A percentile compares a stretch with the other conserved stretches of the same genome.
Evolutionary conservation across 2,888 invertebrate species (phyloP).

Genomic region (Torymus tubicola): DNA sequence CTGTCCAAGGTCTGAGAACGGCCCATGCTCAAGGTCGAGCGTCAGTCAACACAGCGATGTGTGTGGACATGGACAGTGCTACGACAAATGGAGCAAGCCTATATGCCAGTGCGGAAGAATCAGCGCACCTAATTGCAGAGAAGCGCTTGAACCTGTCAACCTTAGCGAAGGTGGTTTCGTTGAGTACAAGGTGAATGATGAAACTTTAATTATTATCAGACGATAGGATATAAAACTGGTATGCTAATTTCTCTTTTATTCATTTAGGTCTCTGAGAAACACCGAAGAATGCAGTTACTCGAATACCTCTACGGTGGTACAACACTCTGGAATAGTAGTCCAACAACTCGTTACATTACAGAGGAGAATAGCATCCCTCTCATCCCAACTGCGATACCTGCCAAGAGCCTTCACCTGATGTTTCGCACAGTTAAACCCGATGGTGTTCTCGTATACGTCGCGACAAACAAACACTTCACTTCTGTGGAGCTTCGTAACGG

Average conservation of each 20-base stretch:
- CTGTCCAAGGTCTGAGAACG: constrained; percentile 85
- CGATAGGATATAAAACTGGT: background rate
- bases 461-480: constrained; percentile 92
- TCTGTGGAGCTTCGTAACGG: constrained; percentile 87
- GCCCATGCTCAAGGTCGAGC: constrained; percentile 78
- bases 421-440: constrained; percentile 88
- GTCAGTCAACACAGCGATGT: constrained; percentile 72
- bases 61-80: constrained; percentile 85
- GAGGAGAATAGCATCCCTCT: constrained; percentile 63
- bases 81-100: constrained; percentile 90
- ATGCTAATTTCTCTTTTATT: background rate
- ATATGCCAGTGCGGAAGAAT: constrained; percentile 85
- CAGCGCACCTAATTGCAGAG: constrained; percentile 87
- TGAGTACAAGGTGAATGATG: constrained; percentile 79
- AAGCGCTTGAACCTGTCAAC: constrained; percentile 87
- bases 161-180: constrained; percentile 88
- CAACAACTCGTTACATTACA: constrained; percentile 63
- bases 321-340: constrained; percentile 81
- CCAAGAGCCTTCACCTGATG: constrained; percentile 86
- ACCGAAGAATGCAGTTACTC: constrained; percentile 90
- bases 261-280: constrained; percentile 86
- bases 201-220: background rate
- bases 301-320: constrained; percentile 87
- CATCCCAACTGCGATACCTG: constrained; percentile 75
- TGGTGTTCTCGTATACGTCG: constrained; percentile 91